These are phyloP conservation scores for Actenoides hombroni DNA, from an alignment of 2,113 vertebrate genomes.

Conservation along the genomic window DNA sequence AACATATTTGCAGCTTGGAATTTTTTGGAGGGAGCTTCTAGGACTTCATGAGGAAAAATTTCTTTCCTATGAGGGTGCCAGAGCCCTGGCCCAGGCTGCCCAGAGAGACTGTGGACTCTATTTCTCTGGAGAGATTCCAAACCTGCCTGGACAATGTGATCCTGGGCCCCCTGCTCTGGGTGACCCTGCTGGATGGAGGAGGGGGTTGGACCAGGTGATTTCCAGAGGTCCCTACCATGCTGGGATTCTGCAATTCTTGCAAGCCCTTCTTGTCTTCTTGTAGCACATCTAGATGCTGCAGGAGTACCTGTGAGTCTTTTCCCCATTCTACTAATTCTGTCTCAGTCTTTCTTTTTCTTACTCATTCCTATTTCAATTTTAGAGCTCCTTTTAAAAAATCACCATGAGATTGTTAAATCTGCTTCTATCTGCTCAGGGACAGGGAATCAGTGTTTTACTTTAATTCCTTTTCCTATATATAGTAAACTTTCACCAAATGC, in stretches of 20 bases:
- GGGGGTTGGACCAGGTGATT: too few species aligned
- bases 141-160: too few species aligned
- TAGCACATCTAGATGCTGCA: not conserved
- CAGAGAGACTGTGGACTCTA: too few species aligned
- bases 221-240: too few species aligned
- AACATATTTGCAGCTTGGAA: not conserved
- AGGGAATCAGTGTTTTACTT: not conserved
- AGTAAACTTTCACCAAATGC: not conserved
- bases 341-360: not conserved
- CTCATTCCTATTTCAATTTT: not conserved
- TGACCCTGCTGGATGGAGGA: too few species aligned
- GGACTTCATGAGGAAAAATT: not conserved
- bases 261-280: not conserved
- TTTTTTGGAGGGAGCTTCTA: not conserved
- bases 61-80: too few species aligned
- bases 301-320: not conserved
- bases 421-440: not conserved
- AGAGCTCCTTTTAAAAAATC: not conserved
- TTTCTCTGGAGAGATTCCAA: too few species aligned
- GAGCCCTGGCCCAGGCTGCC: too few species aligned
- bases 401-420: not conserved
- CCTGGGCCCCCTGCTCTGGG: too few species aligned
- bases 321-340: not conserved
- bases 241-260: too few species aligned
- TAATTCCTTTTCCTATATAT: not conserved